Conservation (phyloP, 2,888 invertebrate species). For the Chromoteleia sp. region DNA sequence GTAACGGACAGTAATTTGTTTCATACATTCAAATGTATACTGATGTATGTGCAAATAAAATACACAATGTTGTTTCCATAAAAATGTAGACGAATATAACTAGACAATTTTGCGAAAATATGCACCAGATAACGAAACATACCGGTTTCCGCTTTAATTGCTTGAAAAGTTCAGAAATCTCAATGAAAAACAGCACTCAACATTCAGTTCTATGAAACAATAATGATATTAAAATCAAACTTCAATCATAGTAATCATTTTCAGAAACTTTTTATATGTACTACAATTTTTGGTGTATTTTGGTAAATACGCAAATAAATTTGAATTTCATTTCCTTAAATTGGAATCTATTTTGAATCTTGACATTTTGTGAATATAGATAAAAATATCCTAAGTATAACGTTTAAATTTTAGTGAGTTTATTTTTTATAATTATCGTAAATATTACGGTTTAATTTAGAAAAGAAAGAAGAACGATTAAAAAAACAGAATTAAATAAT, state of each 20-base stretch:
- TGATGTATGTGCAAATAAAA: constrained; percentile 9
- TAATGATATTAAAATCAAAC: background rate
- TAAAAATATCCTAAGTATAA: background rate
- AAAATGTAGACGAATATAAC: constrained; percentile 22
- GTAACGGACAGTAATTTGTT: constrained; percentile 43
- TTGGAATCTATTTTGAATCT: background rate
- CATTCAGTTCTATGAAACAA: background rate
- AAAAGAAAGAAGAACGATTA: too few relatives aligned
- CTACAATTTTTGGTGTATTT: too few relatives aligned
- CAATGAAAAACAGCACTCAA: background rate
- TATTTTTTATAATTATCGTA: too few relatives aligned
- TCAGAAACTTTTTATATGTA: too few relatives aligned
- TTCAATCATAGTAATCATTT: too few relatives aligned
- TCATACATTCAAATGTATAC: background rate
- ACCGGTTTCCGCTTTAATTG: constrained; percentile 19
- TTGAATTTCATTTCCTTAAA: too few relatives aligned
- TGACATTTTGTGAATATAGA: background rate
- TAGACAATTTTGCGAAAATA: constrained; percentile 18
- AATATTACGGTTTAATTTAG: too few relatives aligned
- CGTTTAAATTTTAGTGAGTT: too few relatives aligned
- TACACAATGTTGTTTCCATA: constrained; percentile 35
- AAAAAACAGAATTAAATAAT: too few relatives aligned
- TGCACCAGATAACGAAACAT: constrained; percentile 30
- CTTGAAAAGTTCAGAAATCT: background rate
- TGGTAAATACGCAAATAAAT: too few relatives aligned